A percentile compares a stretch with the other conserved stretches of the same genome.
Conservation (phyloP, 2,888 invertebrate genomes). For the Lithophane ornitopus region DNA sequence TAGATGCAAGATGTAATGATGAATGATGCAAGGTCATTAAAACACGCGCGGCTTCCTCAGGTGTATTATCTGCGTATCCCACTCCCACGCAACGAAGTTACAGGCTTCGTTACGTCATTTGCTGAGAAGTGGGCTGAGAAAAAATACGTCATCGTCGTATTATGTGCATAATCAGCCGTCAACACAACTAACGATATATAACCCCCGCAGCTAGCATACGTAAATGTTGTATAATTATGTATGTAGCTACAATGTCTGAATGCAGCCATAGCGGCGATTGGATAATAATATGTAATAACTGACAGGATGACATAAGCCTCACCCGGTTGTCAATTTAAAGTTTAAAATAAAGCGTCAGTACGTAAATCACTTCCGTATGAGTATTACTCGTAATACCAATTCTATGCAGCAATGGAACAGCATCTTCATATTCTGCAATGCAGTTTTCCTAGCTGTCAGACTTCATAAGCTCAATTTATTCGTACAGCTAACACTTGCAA, state of each 20-base stretch:
- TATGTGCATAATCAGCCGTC: neutral
- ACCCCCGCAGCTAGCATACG: neutral
- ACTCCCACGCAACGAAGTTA: no score
- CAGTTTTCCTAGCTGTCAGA: conserved; percentile 69
- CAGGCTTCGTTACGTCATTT: no score
- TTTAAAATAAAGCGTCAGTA: neutral
- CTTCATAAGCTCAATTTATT: conserved; percentile 59
- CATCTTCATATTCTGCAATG: conserved; percentile 65
- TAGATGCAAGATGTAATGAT: no score
- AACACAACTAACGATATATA: neutral
- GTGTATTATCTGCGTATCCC: no score
- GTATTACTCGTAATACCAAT: neutral
- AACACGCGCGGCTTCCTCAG: no score
- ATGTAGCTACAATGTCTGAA: neutral
- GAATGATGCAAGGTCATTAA: no score
- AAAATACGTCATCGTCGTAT: neutral
- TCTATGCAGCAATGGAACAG: conserved; percentile 10
- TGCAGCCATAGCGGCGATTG: neutral
- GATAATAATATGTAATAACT: neutral
- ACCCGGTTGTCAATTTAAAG: neutral
- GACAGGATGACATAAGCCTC: neutral
- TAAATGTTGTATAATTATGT: neutral
- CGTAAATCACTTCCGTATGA: neutral
- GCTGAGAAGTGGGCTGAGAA: neutral
- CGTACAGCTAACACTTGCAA: conserved; percentile 15